Evolutionary conservation across 2,797 vertebrate species (phyloP).

Genomic region (Syngnathus acus): DNA sequence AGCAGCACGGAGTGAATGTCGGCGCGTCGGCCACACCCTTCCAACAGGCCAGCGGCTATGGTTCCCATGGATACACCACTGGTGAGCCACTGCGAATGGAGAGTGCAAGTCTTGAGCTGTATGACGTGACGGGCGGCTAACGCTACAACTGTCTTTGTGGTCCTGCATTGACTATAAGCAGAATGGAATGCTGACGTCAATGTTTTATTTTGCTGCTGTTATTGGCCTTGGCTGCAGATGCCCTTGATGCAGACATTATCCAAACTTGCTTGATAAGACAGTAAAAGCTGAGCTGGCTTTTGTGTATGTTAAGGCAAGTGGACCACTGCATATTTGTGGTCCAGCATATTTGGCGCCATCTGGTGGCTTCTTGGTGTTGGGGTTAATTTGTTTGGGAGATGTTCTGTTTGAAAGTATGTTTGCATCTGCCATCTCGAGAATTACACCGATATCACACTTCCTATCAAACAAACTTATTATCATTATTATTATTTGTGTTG

Average conservation of each 20-base stretch:
- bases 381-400: background rate
- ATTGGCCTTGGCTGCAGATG: background rate
- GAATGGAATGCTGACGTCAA: background rate
- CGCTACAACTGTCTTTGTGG: background rate
- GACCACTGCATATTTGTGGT: background rate
- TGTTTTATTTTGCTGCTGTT: background rate
- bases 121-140: background rate
- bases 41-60: slow-evolving; percentile 95
- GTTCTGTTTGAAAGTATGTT: background rate
- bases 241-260: background rate
- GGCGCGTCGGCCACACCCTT: slow-evolving; percentile 90
- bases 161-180: background rate
- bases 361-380: background rate
- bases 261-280: background rate
- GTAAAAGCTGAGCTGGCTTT: background rate
- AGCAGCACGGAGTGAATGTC: slow-evolving; percentile 96
- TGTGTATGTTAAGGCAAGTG: background rate
- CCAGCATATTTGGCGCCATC: background rate
- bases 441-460: background rate
- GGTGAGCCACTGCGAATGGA: slow-evolving; percentile 70
- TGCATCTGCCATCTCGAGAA: background rate
- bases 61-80: slow-evolving; percentile 93
- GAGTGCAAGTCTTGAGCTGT: slow-evolving; percentile 10
- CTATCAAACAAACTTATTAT: background rate
- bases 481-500: slow-evolving; percentile 25